Conservation (phyloP, 2,113 vertebrate genomes). For the Caranx melampygus region DNA sequence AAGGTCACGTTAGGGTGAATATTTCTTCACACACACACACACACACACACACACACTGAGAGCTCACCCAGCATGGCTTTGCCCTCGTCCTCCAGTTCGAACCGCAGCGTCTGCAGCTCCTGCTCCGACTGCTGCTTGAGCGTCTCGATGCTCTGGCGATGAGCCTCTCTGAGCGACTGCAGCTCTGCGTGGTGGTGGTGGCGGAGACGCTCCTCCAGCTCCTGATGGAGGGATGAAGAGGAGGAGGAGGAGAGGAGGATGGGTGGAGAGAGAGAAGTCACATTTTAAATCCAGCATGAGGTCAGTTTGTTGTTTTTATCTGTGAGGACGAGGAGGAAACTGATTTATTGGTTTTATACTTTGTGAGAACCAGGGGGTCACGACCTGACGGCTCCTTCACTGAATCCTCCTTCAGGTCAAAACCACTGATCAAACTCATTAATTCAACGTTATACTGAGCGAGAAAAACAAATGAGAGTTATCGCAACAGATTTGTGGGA, state of each 20-base stretch:
- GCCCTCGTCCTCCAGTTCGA: conserved; percentile 97
- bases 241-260: background rate
- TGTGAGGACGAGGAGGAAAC: background rate
- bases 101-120: conserved; percentile 96
- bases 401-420: too few relatives aligned
- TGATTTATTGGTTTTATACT: too few relatives aligned
- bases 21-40: background rate
- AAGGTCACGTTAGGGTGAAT: conserved; percentile 7
- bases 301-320: background rate
- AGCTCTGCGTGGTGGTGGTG: conserved; percentile 94
- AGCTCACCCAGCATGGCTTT: conserved; percentile 96
- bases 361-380: background rate
- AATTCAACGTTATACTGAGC: background rate
- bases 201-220: conserved; percentile 92
- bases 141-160: conserved; percentile 94
- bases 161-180: conserved; percentile 91
- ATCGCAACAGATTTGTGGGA: background rate
- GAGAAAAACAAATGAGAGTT: background rate
- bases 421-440: too few relatives aligned
- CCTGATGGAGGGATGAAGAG: conserved; percentile 76
- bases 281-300: conserved; percentile 4
- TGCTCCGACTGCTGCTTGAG: conserved; percentile 96
- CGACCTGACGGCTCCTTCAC: too few relatives aligned
- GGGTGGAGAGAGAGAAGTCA: background rate
- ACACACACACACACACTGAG: conserved; percentile 9